Evolutionary conservation across 2,113 vertebrate genomes (phyloP).

Genomic region (Muntiacus muntjak): DNA sequence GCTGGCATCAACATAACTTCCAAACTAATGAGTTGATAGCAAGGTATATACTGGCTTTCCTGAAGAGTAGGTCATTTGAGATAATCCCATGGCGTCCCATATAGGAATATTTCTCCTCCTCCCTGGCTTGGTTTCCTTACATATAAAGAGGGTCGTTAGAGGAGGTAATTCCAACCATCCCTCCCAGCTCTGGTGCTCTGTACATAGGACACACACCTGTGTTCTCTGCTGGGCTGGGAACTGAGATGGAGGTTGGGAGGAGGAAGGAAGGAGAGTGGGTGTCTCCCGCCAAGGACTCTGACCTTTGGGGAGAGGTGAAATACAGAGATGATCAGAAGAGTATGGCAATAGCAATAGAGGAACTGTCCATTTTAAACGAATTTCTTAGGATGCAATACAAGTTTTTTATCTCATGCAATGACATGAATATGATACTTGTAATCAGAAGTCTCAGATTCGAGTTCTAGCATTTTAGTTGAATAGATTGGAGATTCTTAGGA

Average conservation of each 20-base stretch:
- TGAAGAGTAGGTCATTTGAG: constrained; percentile 10
- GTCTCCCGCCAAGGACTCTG: background rate
- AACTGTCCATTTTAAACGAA: background rate
- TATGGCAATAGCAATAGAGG: background rate
- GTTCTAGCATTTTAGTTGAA: background rate
- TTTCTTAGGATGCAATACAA: background rate
- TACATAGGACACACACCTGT: background rate
- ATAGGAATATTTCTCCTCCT: background rate
- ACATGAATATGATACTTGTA: background rate
- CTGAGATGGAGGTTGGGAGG: background rate
- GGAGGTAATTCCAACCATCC: background rate
- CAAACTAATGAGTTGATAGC: background rate
- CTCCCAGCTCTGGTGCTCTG: background rate
- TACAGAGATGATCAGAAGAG: background rate
- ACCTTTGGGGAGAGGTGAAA: background rate
- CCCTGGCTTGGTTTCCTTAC: background rate
- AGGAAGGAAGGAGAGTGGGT: background rate
- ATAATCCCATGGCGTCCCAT: background rate
- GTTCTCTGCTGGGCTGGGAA: background rate
- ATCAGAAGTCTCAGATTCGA: background rate
- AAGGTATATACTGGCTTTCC: background rate
- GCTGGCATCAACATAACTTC: background rate
- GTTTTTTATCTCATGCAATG: background rate
- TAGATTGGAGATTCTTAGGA: background rate
- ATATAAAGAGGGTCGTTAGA: background rate